These are phyloP conservation scores for Camponotus floridanus DNA, from an alignment of 1,140 invertebrate species.

Conservation along the genomic window DNA sequence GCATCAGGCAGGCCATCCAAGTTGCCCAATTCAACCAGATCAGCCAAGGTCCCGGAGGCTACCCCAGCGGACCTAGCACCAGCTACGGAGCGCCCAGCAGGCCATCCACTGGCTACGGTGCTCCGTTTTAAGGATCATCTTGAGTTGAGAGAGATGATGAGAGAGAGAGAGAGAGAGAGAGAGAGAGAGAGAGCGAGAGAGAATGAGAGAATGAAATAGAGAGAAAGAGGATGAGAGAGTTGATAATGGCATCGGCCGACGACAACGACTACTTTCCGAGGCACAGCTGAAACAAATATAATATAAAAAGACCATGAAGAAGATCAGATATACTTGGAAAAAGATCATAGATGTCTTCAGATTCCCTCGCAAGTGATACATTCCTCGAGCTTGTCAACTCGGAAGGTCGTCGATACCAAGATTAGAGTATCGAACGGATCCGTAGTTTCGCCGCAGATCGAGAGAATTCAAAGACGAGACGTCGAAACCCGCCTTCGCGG, in stretches of 20 bases:
- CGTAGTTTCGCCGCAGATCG: neutral
- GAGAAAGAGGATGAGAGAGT: constrained; percentile 68
- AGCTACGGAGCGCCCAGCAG: constrained; percentile 83
- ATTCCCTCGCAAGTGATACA: constrained; percentile 31
- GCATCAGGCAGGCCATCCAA: constrained; percentile 92
- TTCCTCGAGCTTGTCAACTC: constrained; percentile 21
- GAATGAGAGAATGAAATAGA: constrained; percentile 25
- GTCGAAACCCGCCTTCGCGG: neutral
- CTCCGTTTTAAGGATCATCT: constrained; percentile 75
- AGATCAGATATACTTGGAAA: neutral
- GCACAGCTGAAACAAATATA: neutral
- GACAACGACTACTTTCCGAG: constrained; percentile 69
- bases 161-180: constrained; percentile 55
- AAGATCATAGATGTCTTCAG: neutral
- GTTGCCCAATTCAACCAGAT: constrained; percentile 90
- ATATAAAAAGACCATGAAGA: neutral
- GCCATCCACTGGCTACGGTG: constrained; percentile 81
- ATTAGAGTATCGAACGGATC: constrained; percentile 29
- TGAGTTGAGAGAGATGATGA: constrained; percentile 58
- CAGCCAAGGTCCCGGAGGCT: constrained; percentile 83
- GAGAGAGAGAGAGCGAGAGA: neutral
- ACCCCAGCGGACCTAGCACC: constrained; percentile 87
- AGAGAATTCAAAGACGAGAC: constrained; percentile 26
- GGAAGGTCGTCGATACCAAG: constrained; percentile 62
- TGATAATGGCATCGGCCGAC: constrained; percentile 65